Evolutionary conservation across 2,113 vertebrate genomes (phyloP), one percentile per base, ranked within the genome.

Genomic region (Melanerpes formicivorus): DNA sequence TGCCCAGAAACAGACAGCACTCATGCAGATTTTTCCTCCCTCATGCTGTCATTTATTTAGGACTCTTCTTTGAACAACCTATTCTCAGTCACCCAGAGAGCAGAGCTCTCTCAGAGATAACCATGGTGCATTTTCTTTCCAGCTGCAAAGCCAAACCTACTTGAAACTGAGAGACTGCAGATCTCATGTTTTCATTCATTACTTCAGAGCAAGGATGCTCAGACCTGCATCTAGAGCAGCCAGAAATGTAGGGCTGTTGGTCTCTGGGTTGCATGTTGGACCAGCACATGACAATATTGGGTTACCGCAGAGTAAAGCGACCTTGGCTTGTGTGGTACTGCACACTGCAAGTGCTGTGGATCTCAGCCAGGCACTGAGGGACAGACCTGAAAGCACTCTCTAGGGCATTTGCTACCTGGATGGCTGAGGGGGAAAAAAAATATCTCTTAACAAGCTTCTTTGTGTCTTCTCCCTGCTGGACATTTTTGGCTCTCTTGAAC

Each of bases 401-500:
- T 55, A 50, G 63, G 91, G 55, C 22, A 80, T 63, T 3, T 46
- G 29, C 60, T 78, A 88, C 23, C 66, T 84, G 46, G 55, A 76
- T 84, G 22, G 54, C 52, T 77, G 26, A 46, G 29, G 11, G 40
- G 40, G 11, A 64, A 52, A 64, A 29, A n/a, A 59, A 62, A 62
- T 34, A 34, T 32, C 27, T 40, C 55, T 40, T 71, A 83, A 80
- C 23, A 42, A 84, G 59, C 59, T 83, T 72, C 73, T 91, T 78
- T 30, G 44, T 86, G 75, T 66, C 66, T 84, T 81, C 59, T 81
- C 64, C 55, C 19, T 81, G 60, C 63, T 76, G 50, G 86, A 73
- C 70, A 52, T 84, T 93, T 92, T 80, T 91, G 37, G 77, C 74
- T 90, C 44, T 90, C 74, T 63, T 66, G 59, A 95, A 88, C 73